Evolutionary conservation across 1,140 invertebrate species (phyloP).

Genomic region (Pseudomyrmex gracilis): DNA sequence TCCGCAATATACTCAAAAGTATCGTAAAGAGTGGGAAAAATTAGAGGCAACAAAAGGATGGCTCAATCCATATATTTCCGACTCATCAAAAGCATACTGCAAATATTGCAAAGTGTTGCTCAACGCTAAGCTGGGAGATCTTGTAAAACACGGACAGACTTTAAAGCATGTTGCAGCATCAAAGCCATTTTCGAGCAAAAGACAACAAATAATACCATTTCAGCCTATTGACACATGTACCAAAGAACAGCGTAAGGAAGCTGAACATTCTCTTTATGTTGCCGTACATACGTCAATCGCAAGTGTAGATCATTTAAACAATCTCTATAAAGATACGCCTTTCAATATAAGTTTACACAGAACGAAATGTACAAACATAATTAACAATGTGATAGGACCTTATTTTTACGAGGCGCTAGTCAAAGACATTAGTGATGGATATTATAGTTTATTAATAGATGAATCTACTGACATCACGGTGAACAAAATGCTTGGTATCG

Average conservation of each 20-base stretch:
- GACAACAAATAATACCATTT: background rate
- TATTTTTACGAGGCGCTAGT: background rate
- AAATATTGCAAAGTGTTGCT: slow-evolving; percentile 10
- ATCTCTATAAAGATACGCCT: background rate
- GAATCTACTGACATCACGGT: slow-evolving; percentile 7
- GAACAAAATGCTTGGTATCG: slow-evolving; percentile 8
- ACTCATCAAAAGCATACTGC: background rate
- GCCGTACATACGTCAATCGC: slow-evolving; percentile 6
- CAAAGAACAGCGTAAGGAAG: slow-evolving; percentile 12
- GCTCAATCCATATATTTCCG: background rate
- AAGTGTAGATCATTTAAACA: slow-evolving; percentile 9
- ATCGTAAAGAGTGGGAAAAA: background rate
- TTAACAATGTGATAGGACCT: slow-evolving; percentile 8
- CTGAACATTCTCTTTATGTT: slow-evolving; percentile 1
- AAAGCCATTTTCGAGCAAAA: background rate
- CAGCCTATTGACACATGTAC: background rate
- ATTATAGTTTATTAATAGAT: slow-evolving; percentile 21
- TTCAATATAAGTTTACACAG: slow-evolving; percentile 11
- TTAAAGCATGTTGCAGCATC: slow-evolving; percentile 5
- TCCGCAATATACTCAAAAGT: slow-evolving; percentile 5
- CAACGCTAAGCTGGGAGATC: slow-evolving; percentile 19
- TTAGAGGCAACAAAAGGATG: background rate
- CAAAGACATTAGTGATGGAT: slow-evolving; percentile 5
- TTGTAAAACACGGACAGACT: slow-evolving; percentile 6
- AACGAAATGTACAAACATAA: slow-evolving; percentile 9